Base-by-base conservation (phyloP, 2,113 vertebrate species). In the Coreoperca whiteheadi region DNA sequence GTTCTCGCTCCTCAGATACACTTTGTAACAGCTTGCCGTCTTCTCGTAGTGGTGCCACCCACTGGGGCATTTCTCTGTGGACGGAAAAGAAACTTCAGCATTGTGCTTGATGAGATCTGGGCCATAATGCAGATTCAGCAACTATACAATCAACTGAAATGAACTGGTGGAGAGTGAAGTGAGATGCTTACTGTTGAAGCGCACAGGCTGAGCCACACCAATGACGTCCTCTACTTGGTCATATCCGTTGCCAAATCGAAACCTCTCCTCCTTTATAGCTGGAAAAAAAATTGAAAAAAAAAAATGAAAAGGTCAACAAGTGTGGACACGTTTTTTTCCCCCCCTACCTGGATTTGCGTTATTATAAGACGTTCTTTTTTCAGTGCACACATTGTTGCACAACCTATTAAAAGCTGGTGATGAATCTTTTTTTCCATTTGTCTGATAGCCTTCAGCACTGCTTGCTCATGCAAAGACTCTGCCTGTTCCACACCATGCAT, bases 1-100 rank as follows among this genome's bases (percentile, higher is more conserved):
- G 95, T 99, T 97, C 94, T 99, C 98, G 0, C 96, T 97, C 1
- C 92, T 96, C 90, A 97, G 93, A 94, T 98, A 99, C n/a, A 98
- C 97, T 77, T 96, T 96, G 84, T 99, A 99, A 78, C 98, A 99
- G 95, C 98, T 99, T 81, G 98, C 97, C 0, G 98, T 99, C 93
- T 98, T 98, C 92, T 99, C 98, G 25, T 99, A 99, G 94, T 99
- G 97, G 85, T 99, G 97, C 98, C 98, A 99, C 2, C 98, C 98
- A 34, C 95, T 97, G 15, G 97, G 98, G 90, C 98, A 99, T 92
- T 99, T 99, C 92, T 97, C 98, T 99, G 95, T 84, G 90, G 91
- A 88, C 59, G 81, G 77, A 59, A 4, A 21, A 23, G 10, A 4
- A 1, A 6, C 11, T 10, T 46, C 1, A 48, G 30, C 10, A 4